Evolutionary conservation across 2,797 vertebrate species (phyloP).

Genomic region (Pangasius krempfi): DNA sequence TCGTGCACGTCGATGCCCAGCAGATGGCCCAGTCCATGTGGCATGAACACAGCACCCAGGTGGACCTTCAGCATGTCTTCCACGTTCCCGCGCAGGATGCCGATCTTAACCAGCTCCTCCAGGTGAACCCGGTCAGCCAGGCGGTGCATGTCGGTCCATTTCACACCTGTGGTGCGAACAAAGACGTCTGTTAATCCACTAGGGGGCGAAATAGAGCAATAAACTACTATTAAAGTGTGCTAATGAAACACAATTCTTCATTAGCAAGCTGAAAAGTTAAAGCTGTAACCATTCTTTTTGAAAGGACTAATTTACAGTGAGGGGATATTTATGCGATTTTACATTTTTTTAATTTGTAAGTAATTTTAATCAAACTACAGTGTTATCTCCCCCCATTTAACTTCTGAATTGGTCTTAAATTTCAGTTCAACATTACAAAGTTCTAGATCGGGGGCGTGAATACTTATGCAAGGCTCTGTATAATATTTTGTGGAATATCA

Average conservation of each 20-base stretch:
- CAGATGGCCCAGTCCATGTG: slow-evolving; percentile 93
- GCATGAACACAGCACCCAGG: slow-evolving; percentile 94
- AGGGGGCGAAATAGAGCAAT: neutral
- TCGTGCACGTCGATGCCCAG: slow-evolving; percentile 96
- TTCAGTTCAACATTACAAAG: neutral
- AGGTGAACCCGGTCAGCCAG: slow-evolving; percentile 89
- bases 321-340: neutral
- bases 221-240: neutral
- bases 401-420: too few relatives aligned
- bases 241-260: neutral
- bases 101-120: slow-evolving; percentile 87
- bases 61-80: slow-evolving; percentile 92
- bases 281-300: neutral
- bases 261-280: neutral
- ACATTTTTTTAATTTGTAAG: neutral
- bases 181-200: neutral
- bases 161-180: slow-evolving; percentile 74
- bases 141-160: slow-evolving; percentile 93
- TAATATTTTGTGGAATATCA: too few relatives aligned
- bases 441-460: neutral
- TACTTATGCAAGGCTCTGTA: neutral
- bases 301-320: neutral
- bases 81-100: slow-evolving; percentile 82
- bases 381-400: neutral
- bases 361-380: neutral